A percentile compares a stretch with the other conserved stretches of the same genome.
Conservation (phyloP, 2,888 invertebrate species). For the Tridacna crocea region DNA sequence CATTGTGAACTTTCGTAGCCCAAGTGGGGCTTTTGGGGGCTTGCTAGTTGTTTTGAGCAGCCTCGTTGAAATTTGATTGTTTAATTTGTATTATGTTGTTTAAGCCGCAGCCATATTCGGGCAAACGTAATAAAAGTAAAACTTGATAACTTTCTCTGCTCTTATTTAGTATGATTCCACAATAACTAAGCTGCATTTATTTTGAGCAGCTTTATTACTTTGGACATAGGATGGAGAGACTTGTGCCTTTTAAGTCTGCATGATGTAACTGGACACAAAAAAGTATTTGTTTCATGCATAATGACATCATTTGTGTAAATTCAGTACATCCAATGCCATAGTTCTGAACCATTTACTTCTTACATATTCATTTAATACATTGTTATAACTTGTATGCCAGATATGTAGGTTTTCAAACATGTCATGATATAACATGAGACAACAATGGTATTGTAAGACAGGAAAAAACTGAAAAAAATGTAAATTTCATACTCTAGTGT, state of each 20-base stretch:
- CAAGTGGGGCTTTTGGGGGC: no score
- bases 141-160: no score
- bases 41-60: no score
- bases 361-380: conserved; percentile 16
- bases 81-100: no score
- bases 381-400: conserved; percentile 11
- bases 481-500: not conserved
- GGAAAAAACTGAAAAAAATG: not conserved
- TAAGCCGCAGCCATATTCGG: no score
- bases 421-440: conserved; percentile 20
- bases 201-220: not conserved
- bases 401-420: conserved; percentile 3
- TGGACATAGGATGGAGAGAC: not conserved
- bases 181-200: not conserved
- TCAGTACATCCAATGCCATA: not conserved
- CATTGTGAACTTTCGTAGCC: no score
- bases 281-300: conserved; percentile 6
- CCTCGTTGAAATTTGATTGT: no score
- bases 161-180: no score
- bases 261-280: conserved; percentile 7
- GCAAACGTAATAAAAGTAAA: no score
- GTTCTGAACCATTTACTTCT: not conserved
- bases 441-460: not conserved
- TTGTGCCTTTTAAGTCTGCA: not conserved
- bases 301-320: conserved; percentile 1